These are phyloP conservation scores for Caenorhabditis doughertyi DNA, from an alignment of 2,888 invertebrate species.

Conservation along the genomic window DNA sequence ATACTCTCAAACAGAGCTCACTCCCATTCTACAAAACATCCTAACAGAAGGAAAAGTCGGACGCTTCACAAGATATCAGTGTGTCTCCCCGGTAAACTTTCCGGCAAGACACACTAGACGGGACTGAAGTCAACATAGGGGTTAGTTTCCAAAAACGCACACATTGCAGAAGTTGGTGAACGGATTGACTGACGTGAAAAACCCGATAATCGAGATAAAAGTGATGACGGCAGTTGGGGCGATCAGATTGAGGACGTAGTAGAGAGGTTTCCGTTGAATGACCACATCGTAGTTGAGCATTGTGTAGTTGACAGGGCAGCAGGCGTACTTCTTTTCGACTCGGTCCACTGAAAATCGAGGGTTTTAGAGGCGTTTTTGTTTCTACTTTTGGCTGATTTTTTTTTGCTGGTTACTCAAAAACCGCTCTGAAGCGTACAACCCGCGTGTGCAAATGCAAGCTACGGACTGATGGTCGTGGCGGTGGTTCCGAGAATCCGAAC, in stretches of 20 bases:
- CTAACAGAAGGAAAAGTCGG: constrained; percentile 3
- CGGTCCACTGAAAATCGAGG: constrained; percentile 68
- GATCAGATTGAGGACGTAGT: constrained; percentile 82
- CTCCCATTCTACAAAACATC: no score
- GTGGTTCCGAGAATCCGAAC: no score
- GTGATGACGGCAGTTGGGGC: constrained; percentile 83
- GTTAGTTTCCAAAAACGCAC: constrained; percentile 54
- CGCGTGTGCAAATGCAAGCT: no score
- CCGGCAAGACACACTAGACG: constrained; percentile 18
- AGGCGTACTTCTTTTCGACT: constrained; percentile 64
- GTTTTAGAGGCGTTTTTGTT: no score
- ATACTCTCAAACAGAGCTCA: no score
- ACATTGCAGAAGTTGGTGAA: constrained; percentile 57
- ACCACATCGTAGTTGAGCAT: constrained; percentile 60
- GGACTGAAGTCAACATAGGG: constrained; percentile 2
- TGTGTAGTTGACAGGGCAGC: constrained; percentile 70
- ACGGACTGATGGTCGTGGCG: no score
- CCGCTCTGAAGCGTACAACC: no score
- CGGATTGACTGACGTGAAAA: constrained; percentile 82
- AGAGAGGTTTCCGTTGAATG: constrained; percentile 72
- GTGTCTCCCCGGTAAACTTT: no score
- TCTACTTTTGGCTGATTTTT: background rate
- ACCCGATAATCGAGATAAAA: constrained; percentile 82
- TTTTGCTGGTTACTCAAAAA: no score
- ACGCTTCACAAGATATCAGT: no score